These are phyloP conservation scores for Lepus oiostolus DNA, from an alignment of 2,797 vertebrate genomes.

Conservation along the genomic window DNA sequence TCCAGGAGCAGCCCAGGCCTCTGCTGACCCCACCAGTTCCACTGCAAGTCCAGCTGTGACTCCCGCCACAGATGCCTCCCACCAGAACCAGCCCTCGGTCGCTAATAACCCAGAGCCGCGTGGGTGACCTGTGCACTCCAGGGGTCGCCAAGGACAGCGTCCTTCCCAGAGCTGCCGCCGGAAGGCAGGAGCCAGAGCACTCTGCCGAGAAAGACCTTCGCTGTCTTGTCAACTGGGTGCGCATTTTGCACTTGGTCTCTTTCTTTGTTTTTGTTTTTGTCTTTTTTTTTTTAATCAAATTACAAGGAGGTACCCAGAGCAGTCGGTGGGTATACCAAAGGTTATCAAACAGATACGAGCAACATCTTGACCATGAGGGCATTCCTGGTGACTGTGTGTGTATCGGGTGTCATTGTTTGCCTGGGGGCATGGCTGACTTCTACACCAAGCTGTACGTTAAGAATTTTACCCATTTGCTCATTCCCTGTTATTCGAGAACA, in stretches of 20 bases:
- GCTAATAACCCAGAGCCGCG: slow-evolving; percentile 70
- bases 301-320: slow-evolving; percentile 47
- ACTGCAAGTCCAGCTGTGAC: slow-evolving; percentile 66
- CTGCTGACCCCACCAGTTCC: slow-evolving; percentile 25
- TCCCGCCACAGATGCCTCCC: slow-evolving; percentile 58
- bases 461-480: not conserved
- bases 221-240: slow-evolving; percentile 69
- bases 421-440: not conserved
- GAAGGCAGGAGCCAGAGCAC: slow-evolving; percentile 37
- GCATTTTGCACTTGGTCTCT: slow-evolving; percentile 71
- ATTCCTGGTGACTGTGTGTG: not conserved
- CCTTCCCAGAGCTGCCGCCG: not conserved
- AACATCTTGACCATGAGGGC: not conserved
- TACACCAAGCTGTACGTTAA: not conserved
- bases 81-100: slow-evolving; percentile 74
- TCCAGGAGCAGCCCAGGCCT: slow-evolving; percentile 51
- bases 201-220: slow-evolving; percentile 66
- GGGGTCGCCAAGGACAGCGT: slow-evolving; percentile 44
- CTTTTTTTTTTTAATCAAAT: slow-evolving; percentile 4
- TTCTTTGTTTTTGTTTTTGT: slow-evolving; percentile 43
- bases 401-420: not conserved
- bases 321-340: slow-evolving; percentile 48
- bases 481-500: slow-evolving; percentile 50
- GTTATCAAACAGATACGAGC: slow-evolving; percentile 1
- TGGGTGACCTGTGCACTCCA: slow-evolving; percentile 74